Conservation (phyloP, 2,797 vertebrate genomes). For the Australoheros facetus region DNA sequence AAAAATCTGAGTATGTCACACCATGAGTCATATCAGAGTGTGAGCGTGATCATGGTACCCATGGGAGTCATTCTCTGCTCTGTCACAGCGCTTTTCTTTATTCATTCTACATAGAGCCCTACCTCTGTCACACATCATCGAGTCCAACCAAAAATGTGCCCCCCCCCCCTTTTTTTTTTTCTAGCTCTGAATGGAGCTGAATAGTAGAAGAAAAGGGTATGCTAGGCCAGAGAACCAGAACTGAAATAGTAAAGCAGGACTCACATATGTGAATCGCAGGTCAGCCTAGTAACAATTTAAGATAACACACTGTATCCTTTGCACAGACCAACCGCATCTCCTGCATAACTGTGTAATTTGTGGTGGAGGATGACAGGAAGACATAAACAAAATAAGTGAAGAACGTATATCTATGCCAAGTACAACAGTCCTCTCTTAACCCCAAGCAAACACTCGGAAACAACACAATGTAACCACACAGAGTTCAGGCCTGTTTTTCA, state of each 20-base stretch:
- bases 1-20: constrained; percentile 9
- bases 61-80: constrained; percentile 29
- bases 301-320: constrained; percentile 4
- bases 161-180: constrained; percentile 20
- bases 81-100: constrained; percentile 16
- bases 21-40: constrained; percentile 24
- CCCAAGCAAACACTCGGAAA: constrained; percentile 42
- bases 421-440: constrained; percentile 22
- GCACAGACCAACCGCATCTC: constrained; percentile 12
- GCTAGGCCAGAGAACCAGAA: constrained; percentile 1
- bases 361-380: constrained; percentile 56
- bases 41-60: constrained; percentile 39
- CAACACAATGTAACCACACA: constrained; percentile 7
- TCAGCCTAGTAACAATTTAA: constrained; percentile 19
- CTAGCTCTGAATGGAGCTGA: constrained; percentile 18
- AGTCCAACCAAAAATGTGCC: neutral
- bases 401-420: constrained; percentile 40
- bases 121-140: constrained; percentile 56
- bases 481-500: constrained; percentile 25
- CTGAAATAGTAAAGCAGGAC: constrained; percentile 7
- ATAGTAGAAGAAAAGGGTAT: constrained; percentile 18
- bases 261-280: neutral
- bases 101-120: constrained; percentile 32
- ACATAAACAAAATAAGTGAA: constrained; percentile 61
- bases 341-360: constrained; percentile 43